phyloP scores from a whole-genome alignment of 2,113 vertebrate genomes.

The Aythya baeri region DNA sequence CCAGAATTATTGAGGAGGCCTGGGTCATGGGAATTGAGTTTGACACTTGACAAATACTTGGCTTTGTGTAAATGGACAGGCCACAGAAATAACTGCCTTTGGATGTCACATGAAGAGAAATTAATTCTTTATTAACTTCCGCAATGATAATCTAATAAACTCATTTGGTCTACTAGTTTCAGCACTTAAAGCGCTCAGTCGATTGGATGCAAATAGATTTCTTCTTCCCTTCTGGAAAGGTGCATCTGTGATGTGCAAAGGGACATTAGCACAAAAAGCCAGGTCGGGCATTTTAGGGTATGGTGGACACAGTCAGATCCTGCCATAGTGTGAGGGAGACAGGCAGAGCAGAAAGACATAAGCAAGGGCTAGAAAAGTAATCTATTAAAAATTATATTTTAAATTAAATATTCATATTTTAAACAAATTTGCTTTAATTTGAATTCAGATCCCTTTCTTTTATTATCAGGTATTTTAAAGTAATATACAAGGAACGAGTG shows the following conservation, averaged over 20 bases:
- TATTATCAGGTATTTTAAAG: not conserved
- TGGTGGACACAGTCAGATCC: not conserved
- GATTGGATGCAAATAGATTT: conserved; percentile 79
- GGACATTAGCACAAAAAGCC: conserved; percentile 65
- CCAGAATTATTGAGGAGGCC: conserved; percentile 90
- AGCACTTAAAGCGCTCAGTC: conserved; percentile 77
- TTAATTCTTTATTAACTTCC: conserved; percentile 97
- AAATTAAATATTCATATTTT: not conserved
- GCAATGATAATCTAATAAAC: conserved; percentile 91
- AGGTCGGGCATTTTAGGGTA: not conserved
- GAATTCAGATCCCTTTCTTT: not conserved
- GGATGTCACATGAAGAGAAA: conserved; percentile 90
- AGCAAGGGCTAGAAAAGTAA: not conserved
- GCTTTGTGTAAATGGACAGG: conserved; percentile 96
- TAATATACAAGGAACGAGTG: not conserved
- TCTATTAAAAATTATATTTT: not conserved
- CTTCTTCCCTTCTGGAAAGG: conserved; percentile 74
- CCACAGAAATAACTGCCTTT: conserved; percentile 85
- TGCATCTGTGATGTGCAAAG: conserved; percentile 74
- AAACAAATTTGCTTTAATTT: not conserved
- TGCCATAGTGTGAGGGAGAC: not conserved
- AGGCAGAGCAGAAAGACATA: not conserved
- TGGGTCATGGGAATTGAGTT: conserved; percentile 84
- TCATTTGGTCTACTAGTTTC: conserved; percentile 83
- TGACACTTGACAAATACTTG: conserved; percentile 98